These are phyloP conservation scores for Zeugodacus cucurbitae DNA, from an alignment of 1,140 invertebrate genomes.

Conservation along the genomic window DNA sequence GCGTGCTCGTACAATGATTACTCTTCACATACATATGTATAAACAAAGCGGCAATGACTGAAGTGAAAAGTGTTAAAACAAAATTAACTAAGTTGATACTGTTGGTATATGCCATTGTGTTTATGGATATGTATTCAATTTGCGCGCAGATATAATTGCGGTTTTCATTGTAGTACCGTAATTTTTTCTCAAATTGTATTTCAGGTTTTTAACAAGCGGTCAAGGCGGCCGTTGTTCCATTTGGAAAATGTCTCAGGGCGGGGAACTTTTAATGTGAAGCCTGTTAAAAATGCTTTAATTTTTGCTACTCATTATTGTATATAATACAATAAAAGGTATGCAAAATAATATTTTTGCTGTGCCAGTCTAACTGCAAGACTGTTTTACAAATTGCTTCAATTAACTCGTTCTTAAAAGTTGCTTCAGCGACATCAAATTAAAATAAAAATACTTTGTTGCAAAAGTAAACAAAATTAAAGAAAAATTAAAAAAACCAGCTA, in stretches of 20 bases:
- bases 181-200: neutral
- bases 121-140: neutral
- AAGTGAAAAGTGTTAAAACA: neutral
- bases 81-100: neutral
- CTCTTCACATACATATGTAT: too few relatives aligned
- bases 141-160: neutral
- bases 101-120: neutral
- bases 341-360: too few relatives aligned
- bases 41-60: neutral
- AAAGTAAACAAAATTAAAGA: too few relatives aligned
- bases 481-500: too few relatives aligned
- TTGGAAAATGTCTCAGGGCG: neutral
- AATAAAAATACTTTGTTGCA: too few relatives aligned
- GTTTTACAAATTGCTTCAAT: too few relatives aligned
- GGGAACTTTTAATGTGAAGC: neutral
- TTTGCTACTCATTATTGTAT: too few relatives aligned
- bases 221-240: neutral
- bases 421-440: too few relatives aligned
- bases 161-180: neutral
- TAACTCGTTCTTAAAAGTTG: too few relatives aligned
- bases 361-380: too few relatives aligned
- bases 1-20: neutral
- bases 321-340: too few relatives aligned
- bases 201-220: neutral
- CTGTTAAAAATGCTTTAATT: neutral